These are phyloP conservation scores for Nyctibius bracteatus DNA, from an alignment of 2,113 vertebrate genomes.

Conservation along the genomic window DNA sequence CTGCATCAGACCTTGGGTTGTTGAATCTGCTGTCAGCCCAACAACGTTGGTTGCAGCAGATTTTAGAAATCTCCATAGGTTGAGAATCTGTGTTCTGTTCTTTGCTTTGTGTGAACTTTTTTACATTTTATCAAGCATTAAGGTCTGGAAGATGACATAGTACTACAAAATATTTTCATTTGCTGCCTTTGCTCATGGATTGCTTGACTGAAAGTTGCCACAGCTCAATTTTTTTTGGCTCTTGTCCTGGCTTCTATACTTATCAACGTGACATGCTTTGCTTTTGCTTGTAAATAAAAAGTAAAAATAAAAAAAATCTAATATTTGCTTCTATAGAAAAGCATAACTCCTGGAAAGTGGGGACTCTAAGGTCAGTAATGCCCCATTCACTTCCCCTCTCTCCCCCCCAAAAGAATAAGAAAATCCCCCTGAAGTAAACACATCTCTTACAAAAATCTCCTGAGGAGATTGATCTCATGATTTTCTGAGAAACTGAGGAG, in stretches of 20 bases:
- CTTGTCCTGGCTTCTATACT: neutral
- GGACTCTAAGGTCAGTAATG: neutral
- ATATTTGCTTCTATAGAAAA: neutral
- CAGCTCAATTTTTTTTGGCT: neutral
- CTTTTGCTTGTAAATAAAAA: neutral
- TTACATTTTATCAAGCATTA: neutral
- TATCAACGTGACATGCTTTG: neutral
- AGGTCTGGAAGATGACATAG: neutral
- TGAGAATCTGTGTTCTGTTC: neutral
- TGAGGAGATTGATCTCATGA: neutral
- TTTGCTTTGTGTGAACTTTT: neutral
- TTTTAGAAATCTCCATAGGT: fast-evolving
- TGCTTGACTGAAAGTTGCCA: neutral
- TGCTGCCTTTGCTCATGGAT: neutral
- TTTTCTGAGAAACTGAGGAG: neutral
- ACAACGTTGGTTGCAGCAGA: fast-evolving
- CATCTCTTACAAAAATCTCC: neutral
- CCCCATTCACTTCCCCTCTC: neutral
- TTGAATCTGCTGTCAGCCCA: neutral
- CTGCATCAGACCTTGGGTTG: neutral
- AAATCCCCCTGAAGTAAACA: neutral
- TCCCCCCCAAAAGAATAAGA: neutral
- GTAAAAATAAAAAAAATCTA: neutral
- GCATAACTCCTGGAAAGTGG: neutral
- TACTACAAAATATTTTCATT: neutral